Percentiles rank a stretch among this genome's conserved stretches.
Evolutionary conservation across 1,140 invertebrate genomes (phyloP).

Genomic region (Babylonia areolata): DNA sequence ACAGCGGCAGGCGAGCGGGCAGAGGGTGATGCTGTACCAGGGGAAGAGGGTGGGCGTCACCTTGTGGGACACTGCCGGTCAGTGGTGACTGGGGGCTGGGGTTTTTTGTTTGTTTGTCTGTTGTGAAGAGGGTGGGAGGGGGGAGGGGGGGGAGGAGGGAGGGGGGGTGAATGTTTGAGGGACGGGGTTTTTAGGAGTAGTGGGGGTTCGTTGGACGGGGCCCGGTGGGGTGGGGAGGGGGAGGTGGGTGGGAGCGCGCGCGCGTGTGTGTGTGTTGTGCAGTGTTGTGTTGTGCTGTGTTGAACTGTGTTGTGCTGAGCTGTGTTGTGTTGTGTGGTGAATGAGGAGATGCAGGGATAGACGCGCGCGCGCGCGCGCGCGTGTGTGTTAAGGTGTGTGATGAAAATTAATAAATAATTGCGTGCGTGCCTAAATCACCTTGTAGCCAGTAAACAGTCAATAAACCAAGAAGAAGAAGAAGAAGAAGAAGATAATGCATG

Average conservation of each 20-base stretch:
- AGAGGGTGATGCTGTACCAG: conserved; percentile 25
- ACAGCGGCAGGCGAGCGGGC: conserved; percentile 7
- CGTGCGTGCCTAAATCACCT: no score
- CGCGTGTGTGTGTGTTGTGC: conserved; percentile 6
- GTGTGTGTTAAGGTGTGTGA: no score
- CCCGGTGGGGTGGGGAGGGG: background rate
- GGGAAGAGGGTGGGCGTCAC: conserved; percentile 43
- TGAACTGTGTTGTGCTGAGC: no score
- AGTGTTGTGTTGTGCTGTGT: no score
- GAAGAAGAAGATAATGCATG: no score
- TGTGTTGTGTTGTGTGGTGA: no score
- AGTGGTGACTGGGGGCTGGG: background rate
- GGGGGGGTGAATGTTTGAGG: background rate
- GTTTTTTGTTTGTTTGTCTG: background rate
- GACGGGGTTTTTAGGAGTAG: background rate
- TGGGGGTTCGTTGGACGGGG: background rate
- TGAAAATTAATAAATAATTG: no score
- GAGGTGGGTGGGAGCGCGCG: background rate
- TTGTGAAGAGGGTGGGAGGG: no score
- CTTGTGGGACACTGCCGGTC: conserved; percentile 59
- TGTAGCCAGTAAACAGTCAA: no score
- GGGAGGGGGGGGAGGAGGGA: background rate
- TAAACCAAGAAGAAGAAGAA: no score
- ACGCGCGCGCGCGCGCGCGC: no score
- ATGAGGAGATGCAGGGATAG: no score